phyloP scores from a whole-genome alignment of 2,113 vertebrate species.

The Panthera tigris region DNA sequence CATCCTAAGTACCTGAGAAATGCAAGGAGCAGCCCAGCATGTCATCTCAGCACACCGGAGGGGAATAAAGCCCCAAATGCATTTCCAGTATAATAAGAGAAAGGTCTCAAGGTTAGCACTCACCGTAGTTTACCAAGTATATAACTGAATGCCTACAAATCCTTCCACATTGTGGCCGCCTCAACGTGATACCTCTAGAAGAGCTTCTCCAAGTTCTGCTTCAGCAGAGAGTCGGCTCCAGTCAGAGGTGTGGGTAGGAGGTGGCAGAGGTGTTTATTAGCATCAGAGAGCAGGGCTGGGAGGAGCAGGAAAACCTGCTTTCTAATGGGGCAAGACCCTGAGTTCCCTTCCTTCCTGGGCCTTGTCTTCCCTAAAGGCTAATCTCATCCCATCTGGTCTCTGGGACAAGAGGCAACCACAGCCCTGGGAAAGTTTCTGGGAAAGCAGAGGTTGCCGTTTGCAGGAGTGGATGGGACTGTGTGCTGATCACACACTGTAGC shows the following conservation, averaged over 20 bases:
- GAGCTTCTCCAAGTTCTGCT: neutral
- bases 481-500: neutral
- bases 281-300: neutral
- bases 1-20: neutral
- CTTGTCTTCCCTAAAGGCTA: neutral
- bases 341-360: neutral
- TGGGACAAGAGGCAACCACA: neutral
- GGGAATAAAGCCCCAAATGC: neutral
- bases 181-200: neutral
- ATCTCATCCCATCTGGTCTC: neutral
- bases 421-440: neutral
- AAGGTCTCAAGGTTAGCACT: neutral
- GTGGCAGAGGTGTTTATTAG: neutral
- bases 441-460: neutral
- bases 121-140: neutral
- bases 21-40: neutral
- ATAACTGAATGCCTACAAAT: neutral
- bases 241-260: neutral
- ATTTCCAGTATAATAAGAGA: neutral
- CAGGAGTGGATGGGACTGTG: neutral
- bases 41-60: neutral
- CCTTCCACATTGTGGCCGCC: neutral
- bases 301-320: neutral
- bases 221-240: neutral
- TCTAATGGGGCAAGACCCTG: neutral